Conservation (phyloP, 2,113 vertebrate species). For the Saguinus imperator region DNA sequence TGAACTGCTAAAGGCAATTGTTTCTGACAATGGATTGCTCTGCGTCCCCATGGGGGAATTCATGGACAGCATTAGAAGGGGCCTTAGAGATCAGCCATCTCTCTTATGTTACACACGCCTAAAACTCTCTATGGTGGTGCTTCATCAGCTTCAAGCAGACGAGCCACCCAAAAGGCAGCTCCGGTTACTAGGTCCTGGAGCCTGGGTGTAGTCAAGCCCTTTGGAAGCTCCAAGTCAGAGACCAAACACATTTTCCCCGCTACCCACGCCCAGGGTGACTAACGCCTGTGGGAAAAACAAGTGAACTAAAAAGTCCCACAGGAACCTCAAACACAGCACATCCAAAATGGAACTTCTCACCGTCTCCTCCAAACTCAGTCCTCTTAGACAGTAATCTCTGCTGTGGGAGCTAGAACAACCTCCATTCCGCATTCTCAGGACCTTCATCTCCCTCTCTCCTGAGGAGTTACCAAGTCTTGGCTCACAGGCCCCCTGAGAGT, state of each 20-base stretch:
- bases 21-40: background rate
- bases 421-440: background rate
- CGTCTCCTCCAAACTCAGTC: background rate
- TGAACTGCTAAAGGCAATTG: background rate
- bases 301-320: slow-evolving; percentile 56
- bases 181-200: background rate
- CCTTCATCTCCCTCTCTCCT: background rate
- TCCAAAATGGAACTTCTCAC: background rate
- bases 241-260: background rate
- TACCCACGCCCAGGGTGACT: slow-evolving; percentile 36
- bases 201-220: background rate
- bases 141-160: background rate
- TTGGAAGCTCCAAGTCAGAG: background rate
- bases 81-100: background rate
- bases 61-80: background rate
- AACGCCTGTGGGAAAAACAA: slow-evolving; percentile 33
- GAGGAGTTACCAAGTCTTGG: background rate
- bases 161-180: background rate
- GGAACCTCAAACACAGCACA: background rate
- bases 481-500: background rate
- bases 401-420: background rate
- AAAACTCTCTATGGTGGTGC: background rate
- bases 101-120: background rate
- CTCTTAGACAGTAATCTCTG: background rate
- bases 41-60: background rate